Conservation (phyloP, 30 jellyfish, hydroid and myxozoan species). For the Rhopilema esculentum region DNA sequence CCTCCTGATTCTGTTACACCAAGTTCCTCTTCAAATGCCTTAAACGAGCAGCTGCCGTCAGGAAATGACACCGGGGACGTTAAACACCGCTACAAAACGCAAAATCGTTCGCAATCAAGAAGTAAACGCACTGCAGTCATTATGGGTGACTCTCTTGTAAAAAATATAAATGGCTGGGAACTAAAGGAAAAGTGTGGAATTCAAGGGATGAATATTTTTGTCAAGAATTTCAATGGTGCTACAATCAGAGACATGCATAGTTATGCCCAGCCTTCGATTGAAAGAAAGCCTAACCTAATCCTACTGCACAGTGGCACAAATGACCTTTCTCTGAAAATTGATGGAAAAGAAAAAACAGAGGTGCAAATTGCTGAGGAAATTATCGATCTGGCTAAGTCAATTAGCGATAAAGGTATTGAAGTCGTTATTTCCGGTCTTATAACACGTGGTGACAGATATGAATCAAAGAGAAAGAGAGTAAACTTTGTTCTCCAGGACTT, state of each 20-base stretch:
- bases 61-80: too few relatives aligned
- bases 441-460: slow-evolving; percentile 16
- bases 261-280: slow-evolving; percentile 17
- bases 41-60: too few relatives aligned
- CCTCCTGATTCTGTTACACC: slow-evolving; percentile 2
- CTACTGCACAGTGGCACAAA: slow-evolving; percentile 33
- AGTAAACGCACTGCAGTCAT: slow-evolving; percentile 38
- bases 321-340: slow-evolving; percentile 11
- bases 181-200: slow-evolving; percentile 21
- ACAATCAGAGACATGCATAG: too few relatives aligned
- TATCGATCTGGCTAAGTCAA: slow-evolving; percentile 20
- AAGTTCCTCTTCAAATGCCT: too few relatives aligned
- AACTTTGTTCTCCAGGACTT: slow-evolving; percentile 15
- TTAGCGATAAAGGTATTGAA: slow-evolving; percentile 14
- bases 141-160: slow-evolving; percentile 42
- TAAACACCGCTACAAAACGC: too few relatives aligned
- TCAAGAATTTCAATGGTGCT: too few relatives aligned
- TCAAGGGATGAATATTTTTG: neutral
- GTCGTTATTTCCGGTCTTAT: slow-evolving; percentile 31
- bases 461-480: slow-evolving; percentile 10
- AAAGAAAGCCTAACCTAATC: slow-evolving; percentile 22
- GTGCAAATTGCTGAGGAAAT: slow-evolving; percentile 26
- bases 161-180: slow-evolving; percentile 36
- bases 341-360: slow-evolving; percentile 18
- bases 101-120: too few relatives aligned